Evolutionary conservation across 2,797 vertebrate genomes (phyloP), one percentile per base, ranked within the genome.

Genomic region (Phataginus tetradactyla): DNA sequence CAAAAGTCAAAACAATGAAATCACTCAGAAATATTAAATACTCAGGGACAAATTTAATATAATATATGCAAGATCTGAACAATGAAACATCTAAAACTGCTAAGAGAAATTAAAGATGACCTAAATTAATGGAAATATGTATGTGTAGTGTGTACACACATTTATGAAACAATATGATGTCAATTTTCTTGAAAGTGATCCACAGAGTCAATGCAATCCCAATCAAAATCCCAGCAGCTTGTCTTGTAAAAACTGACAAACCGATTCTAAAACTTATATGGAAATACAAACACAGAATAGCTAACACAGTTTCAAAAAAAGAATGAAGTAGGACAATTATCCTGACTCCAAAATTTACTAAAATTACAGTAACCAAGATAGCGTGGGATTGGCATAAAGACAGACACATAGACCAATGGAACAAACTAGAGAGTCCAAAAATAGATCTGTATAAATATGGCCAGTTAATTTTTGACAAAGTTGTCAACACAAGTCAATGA

Each of bases 1-100:
- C 69, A 78, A 84, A 64, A 91, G 78, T 68, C 21, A 86, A 85
- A 92, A 87, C 10, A 71, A 59, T 83, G 23, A 87, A 64, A 71
- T 64, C 13, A 91, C 64, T 77, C 10, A 71, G n/a, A 83, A 91
- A 45, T 29, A 87, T 74, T 53, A 93, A 96, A 42, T 61, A 86
- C 29, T 25, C 34, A 20, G 45, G 5, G 77, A 71, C n/a, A 91
- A 78, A 83, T 25, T 71, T 55, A 66, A 80, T 25, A 93, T 91
- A 45, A 81, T 63, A 87, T 37, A 12, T 55, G 14, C 27, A 88
- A 66, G 14, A 92, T 64, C 18, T 79, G 4, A 71, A 78, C 68
- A 5, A 7, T 55, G 18, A 66, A 13, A 91, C 74, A 80, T 42
- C 18, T 77, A 88, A 53, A 77, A 9, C 25, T 42, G 55, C 55